These are phyloP conservation scores for Heliopora coerulea DNA, from an alignment of 92 coral and sea anemone species.

Conservation along the genomic window DNA sequence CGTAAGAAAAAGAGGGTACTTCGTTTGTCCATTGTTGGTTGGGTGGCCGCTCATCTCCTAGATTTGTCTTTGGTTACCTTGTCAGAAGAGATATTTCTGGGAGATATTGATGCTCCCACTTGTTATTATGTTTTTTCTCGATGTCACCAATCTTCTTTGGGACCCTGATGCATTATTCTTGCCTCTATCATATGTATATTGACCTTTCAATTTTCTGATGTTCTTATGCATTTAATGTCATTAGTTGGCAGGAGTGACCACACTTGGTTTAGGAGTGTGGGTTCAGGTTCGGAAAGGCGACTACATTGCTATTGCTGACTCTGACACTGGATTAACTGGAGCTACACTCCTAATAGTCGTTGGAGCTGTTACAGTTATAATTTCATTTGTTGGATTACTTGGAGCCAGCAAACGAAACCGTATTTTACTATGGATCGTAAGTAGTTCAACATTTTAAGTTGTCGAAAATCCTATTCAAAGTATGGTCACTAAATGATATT, in stretches of 20 bases:
- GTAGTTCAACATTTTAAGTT: no score
- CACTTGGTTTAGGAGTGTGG: conserved; percentile 39
- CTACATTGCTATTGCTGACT: conserved; percentile 34
- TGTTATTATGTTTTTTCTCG: no score
- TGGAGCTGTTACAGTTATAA: conserved; percentile 10
- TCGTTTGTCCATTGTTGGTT: no score
- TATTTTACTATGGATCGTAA: conserved; percentile 18
- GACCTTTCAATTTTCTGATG: background rate
- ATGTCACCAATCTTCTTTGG: no score
- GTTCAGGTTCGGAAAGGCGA: conserved; percentile 37
- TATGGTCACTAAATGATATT: no score
- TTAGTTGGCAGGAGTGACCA: conserved; percentile 24
- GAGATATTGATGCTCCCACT: no score
- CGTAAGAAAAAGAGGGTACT: no score
- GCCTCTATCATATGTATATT: background rate
- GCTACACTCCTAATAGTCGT: conserved; percentile 19
- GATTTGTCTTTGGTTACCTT: no score
- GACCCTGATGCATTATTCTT: no score
- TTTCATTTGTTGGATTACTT: conserved; percentile 4
- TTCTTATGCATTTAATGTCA: background rate
- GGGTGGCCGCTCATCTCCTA: no score
- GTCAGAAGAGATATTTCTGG: no score
- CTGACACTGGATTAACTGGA: conserved; percentile 41
- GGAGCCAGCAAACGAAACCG: conserved; percentile 15
- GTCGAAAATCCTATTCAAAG: no score